phyloP scores from a whole-genome alignment of 2,113 vertebrate species.

The Scomber scombrus region DNA sequence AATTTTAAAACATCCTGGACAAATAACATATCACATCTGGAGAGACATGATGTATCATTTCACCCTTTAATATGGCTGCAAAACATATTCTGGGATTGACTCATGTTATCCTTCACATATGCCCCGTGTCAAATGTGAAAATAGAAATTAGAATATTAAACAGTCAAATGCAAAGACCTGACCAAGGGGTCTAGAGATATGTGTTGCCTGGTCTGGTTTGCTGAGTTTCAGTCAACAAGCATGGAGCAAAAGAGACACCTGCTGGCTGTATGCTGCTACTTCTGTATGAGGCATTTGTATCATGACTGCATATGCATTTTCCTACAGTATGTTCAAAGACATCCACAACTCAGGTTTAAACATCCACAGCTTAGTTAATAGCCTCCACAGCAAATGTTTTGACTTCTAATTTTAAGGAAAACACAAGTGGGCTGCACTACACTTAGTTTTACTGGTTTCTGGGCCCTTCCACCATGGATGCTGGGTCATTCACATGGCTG shows the following conservation, averaged over 20 bases:
- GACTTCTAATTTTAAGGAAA: not conserved
- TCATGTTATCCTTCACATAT: not conserved
- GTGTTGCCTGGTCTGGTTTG: not conserved
- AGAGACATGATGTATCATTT: not conserved
- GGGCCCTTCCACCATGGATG: not conserved
- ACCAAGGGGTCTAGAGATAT: conserved; percentile 9
- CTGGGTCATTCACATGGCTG: too few species aligned
- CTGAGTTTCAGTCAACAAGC: not conserved
- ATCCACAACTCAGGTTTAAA: not conserved
- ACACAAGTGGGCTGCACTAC: not conserved
- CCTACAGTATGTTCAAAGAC: not conserved
- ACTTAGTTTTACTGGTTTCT: not conserved
- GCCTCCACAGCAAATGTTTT: not conserved
- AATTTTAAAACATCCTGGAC: not conserved
- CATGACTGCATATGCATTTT: not conserved
- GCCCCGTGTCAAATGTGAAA: conserved; percentile 5
- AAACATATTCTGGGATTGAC: not conserved
- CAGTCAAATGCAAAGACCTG: conserved; percentile 16
- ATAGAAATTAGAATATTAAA: conserved; percentile 1
- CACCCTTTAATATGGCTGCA: not conserved
- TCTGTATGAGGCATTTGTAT: not conserved
- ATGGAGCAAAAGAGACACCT: conserved; percentile 62
- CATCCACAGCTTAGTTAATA: not conserved
- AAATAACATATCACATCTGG: not conserved
- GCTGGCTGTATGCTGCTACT: conserved; percentile 37